phyloP scores from a whole-genome alignment of 2,797 vertebrate genomes.

The Galago senegalensis region DNA sequence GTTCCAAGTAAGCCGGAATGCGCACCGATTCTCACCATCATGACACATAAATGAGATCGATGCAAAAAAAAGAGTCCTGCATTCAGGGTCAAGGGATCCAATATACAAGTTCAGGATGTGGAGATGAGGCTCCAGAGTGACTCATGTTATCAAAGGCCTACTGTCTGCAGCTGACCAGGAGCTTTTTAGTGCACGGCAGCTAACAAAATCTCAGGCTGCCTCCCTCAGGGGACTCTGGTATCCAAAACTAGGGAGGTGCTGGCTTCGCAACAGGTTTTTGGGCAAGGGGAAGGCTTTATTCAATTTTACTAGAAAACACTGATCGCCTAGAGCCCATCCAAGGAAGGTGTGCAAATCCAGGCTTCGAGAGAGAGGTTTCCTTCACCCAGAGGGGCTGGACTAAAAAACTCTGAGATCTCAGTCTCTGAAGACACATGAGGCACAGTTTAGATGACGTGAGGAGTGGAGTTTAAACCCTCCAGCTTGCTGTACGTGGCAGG shows the following conservation, averaged over 20 bases:
- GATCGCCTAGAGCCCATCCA: not conserved
- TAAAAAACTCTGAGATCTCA: not conserved
- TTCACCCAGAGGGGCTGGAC: not conserved
- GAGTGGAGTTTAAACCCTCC: not conserved
- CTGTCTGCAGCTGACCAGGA: not conserved
- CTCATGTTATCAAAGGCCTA: not conserved
- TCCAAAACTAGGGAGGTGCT: not conserved
- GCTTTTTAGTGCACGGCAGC: rapidly evolving
- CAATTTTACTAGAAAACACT: not conserved
- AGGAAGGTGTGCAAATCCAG: not conserved
- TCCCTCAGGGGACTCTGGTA: not conserved
- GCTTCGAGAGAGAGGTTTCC: not conserved
- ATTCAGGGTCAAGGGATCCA: constrained; percentile 4
- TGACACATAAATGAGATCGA: constrained; percentile 43
- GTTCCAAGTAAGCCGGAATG: constrained; percentile 45
- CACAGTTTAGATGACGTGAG: rapidly evolving
- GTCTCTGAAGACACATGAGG: not conserved
- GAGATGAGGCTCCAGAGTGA: not conserved
- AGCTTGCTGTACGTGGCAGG: not conserved
- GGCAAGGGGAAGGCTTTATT: not conserved
- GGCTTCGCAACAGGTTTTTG: not conserved
- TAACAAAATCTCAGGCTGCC: not conserved
- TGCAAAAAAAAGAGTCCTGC: not conserved
- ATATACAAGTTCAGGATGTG: not conserved
- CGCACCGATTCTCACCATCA: not conserved